These are phyloP conservation scores for Rhaphigaster nebulosa DNA, from an alignment of 2,888 invertebrate species.

Conservation along the genomic window DNA sequence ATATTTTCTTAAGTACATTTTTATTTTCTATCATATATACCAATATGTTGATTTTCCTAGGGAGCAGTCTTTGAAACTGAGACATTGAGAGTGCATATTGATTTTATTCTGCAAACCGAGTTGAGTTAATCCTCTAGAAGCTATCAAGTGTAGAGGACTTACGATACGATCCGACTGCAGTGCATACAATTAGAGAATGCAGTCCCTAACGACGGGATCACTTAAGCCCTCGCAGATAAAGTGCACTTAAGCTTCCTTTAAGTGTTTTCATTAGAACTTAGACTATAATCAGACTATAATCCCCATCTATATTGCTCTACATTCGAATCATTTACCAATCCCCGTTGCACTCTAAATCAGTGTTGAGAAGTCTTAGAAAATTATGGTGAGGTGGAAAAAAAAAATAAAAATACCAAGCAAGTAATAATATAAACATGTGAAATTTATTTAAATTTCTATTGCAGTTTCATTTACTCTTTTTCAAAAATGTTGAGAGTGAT, in stretches of 20 bases:
- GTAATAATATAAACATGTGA: too few species aligned
- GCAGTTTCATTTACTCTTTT: too few species aligned
- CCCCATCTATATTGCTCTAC: slow-evolving; percentile 10
- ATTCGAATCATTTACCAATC: slow-evolving; percentile 10
- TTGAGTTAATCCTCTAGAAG: slow-evolving; percentile 21
- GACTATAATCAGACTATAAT: slow-evolving; percentile 6
- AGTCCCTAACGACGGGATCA: slow-evolving; percentile 41
- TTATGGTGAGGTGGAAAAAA: neutral
- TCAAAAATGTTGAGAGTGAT: too few species aligned
- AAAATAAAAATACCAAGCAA: neutral
- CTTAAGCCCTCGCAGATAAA: slow-evolving; percentile 31
- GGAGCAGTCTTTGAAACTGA: neutral
- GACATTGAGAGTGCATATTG: neutral
- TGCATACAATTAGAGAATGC: slow-evolving; percentile 48
- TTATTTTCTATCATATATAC: neutral
- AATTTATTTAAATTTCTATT: too few species aligned
- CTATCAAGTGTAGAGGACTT: slow-evolving; percentile 5
- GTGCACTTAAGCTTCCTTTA: slow-evolving; percentile 27
- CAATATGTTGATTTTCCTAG: neutral
- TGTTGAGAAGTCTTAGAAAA: neutral
- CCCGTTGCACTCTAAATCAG: neutral
- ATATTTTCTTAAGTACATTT: too few species aligned
- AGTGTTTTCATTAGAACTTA: slow-evolving; percentile 42
- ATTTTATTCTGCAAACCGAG: slow-evolving; percentile 13
- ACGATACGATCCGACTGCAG: neutral